phyloP scores from a whole-genome alignment of 1,140 invertebrate genomes.

The Orius insidiosus region DNA sequence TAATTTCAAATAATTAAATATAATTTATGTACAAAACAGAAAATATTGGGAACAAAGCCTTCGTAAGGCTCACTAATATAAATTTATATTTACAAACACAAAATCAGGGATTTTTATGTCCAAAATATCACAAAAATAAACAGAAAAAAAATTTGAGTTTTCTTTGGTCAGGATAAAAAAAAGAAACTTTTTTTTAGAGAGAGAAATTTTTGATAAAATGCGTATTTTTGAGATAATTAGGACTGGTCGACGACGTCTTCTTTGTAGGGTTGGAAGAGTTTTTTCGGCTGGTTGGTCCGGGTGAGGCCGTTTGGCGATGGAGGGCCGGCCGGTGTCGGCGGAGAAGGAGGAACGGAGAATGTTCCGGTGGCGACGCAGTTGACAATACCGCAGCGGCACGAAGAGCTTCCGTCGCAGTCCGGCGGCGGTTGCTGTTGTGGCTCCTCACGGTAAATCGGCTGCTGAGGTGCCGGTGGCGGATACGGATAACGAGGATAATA shows the following conservation, averaged over 20 bases:
- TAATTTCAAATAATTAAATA: no score
- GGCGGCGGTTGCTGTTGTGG: constrained; percentile 25
- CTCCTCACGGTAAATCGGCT: constrained; percentile 19
- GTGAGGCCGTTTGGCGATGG: constrained; percentile 5
- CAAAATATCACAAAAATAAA: no score
- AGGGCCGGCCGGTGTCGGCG: constrained; percentile 1
- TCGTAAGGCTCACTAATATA: no score
- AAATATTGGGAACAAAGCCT: no score
- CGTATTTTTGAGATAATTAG: constrained; percentile 6
- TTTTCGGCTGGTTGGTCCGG: constrained; percentile 14
- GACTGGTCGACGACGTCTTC: constrained; percentile 16
- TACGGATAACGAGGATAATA: constrained; percentile 18
- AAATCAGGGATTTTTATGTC: no score
- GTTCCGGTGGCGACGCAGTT: constrained; percentile 20
- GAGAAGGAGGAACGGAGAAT: constrained; percentile 2
- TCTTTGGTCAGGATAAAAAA: neutral
- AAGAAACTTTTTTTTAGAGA: no score
- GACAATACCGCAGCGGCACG: constrained; percentile 22
- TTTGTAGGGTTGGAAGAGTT: constrained; percentile 22
- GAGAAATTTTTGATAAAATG: neutral
- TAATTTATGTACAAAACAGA: no score
- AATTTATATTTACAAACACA: no score
- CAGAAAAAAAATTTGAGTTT: neutral
- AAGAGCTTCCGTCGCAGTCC: constrained; percentile 27
- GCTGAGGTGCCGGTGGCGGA: constrained; percentile 11